These are phyloP conservation scores for Zoanthus sansibaricus DNA, from an alignment of 92 coral and sea anemone species.

Conservation along the genomic window DNA sequence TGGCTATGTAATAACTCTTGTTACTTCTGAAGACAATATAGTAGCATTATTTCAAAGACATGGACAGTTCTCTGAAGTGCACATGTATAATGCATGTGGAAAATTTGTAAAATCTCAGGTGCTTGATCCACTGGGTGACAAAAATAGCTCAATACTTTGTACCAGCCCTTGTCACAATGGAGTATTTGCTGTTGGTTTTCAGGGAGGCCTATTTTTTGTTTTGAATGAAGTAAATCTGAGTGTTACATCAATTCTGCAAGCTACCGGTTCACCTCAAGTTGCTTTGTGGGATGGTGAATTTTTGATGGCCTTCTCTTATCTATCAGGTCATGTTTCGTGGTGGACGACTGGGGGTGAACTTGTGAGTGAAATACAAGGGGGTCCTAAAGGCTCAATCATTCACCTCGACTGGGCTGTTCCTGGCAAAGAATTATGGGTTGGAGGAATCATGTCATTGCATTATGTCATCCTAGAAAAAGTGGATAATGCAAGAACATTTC, in stretches of 20 bases:
- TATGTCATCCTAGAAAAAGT: constrained; percentile 60
- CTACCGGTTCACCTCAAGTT: constrained; percentile 90
- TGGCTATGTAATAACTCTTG: constrained; percentile 71
- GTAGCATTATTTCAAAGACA: constrained; percentile 78
- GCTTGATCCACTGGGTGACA: constrained; percentile 78
- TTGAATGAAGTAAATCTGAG: constrained; percentile 65
- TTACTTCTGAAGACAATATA: constrained; percentile 61
- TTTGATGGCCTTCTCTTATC: constrained; percentile 78
- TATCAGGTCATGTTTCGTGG: constrained; percentile 87
- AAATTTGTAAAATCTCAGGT: constrained; percentile 51
- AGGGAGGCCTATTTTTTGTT: constrained; percentile 80
- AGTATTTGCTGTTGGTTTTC: constrained; percentile 80
- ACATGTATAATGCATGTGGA: constrained; percentile 64
- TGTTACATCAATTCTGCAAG: constrained; percentile 75
- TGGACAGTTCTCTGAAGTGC: constrained; percentile 74
- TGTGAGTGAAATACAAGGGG: constrained; percentile 75
- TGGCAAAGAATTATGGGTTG: constrained; percentile 80
- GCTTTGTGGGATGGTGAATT: constrained; percentile 74
- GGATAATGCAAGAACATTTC: constrained; percentile 45
- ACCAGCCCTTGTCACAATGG: constrained; percentile 75
- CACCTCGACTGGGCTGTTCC: constrained; percentile 78
- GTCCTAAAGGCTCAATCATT: constrained; percentile 77
- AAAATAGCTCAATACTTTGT: constrained; percentile 75
- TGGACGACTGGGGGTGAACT: constrained; percentile 79
- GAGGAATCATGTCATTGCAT: constrained; percentile 86